Evolutionary conservation across 2,888 invertebrate species (phyloP).

Genomic region (Sepiola atlantica): DNA sequence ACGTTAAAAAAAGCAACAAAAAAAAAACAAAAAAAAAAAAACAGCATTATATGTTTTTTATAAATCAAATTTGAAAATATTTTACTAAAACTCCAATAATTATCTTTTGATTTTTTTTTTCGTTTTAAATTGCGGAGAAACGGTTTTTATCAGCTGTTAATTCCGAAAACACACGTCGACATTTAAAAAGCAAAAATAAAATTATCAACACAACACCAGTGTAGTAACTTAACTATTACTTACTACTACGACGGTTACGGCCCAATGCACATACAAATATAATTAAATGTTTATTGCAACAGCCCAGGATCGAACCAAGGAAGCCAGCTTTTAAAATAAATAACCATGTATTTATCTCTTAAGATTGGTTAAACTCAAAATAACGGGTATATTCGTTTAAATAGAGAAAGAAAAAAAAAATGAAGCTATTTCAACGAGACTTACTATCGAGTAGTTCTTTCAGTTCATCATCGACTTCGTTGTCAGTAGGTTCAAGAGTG

Average conservation of each 20-base stretch:
- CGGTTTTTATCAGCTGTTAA: background rate
- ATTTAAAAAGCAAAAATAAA: background rate
- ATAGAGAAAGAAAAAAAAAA: background rate
- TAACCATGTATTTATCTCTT: background rate
- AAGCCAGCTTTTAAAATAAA: background rate
- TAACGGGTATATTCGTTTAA: background rate
- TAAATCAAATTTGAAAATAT: background rate
- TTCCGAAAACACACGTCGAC: background rate
- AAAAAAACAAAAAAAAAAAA: background rate
- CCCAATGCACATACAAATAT: background rate
- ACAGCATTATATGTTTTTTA: background rate
- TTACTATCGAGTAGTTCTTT: slow-evolving; percentile 45
- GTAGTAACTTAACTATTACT: background rate
- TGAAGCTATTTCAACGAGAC: background rate
- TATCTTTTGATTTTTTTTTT: background rate
- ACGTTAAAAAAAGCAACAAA: too few relatives aligned
- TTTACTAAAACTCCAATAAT: too few relatives aligned
- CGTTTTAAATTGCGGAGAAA: background rate
- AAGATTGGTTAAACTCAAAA: background rate
- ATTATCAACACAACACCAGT: background rate
- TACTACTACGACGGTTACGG: background rate
- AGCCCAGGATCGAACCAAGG: background rate
- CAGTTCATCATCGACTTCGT: slow-evolving; percentile 44
- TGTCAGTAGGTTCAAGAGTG: slow-evolving; percentile 39
- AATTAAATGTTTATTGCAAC: background rate